Evolutionary conservation across 2,113 vertebrate genomes (phyloP).

Genomic region (Carassius carassius): DNA sequence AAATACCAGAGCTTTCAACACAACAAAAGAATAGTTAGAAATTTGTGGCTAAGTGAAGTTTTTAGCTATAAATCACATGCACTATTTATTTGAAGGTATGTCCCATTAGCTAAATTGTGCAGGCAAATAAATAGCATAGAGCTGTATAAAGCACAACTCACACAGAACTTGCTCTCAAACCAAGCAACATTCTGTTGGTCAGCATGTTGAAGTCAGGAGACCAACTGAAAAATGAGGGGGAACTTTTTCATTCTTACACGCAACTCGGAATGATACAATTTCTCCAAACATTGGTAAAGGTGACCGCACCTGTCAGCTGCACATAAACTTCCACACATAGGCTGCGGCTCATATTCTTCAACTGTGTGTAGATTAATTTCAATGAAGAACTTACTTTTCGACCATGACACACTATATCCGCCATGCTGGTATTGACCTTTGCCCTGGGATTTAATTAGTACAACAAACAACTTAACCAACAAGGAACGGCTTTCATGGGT

Average conservation of each 20-base stretch:
- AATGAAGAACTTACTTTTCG: not conserved
- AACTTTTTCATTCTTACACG: too few species aligned
- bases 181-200: too few species aligned
- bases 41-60: not conserved
- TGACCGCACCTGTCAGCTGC: not conserved
- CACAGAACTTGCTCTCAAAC: too few species aligned
- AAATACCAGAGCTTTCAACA: conserved; percentile 18
- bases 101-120: too few species aligned
- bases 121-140: too few species aligned
- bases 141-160: too few species aligned
- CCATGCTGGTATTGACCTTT: not conserved
- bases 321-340: not conserved
- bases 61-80: not conserved
- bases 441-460: not conserved
- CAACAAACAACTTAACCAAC: not conserved
- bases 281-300: too few species aligned
- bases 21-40: not conserved
- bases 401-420: not conserved
- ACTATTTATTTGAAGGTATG: not conserved
- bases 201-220: too few species aligned
- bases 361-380: not conserved
- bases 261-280: too few species aligned
- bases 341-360: not conserved
- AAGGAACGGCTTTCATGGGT: not conserved
- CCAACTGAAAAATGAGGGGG: too few species aligned